Base-by-base conservation (phyloP, 1,140 invertebrate species). In the Caerostris extrusa region DNA sequence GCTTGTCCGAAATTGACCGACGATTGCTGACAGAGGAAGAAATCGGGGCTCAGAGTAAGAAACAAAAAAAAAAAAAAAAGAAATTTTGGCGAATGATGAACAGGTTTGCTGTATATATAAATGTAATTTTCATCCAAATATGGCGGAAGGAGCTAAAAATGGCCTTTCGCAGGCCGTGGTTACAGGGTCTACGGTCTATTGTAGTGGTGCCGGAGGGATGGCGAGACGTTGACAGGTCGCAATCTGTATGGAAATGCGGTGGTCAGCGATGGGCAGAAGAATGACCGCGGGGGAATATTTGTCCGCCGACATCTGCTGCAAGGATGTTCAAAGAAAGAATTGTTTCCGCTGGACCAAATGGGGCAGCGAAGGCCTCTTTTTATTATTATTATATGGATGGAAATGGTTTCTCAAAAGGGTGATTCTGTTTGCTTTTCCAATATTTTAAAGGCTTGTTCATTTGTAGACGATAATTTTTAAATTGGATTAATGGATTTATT, bases 231-330 rank as follows among this genome's bases (percentile, higher is more conserved):
- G 85, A 87, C 85, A 87, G 55, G 85, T 87, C 64, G 85, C 85
- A 87, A 87, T 87, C 85, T 87, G 85, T 87, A 87, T 87, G 85
- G 85, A 87, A 87, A 87, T 87, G 58, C 60, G 50, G 58, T 53
- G 85, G 58, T 87, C 60, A 64, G 58, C 85, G 50, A 50, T 77
- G 10, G 6, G 34, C 71, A 50, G 71, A 64, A 87, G 85, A 64
- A 87, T 64, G 60, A 64, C 85, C 58, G 60, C 57, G 50, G 85
- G 82, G 85, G 55, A 85, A 85, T 34, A 58, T 85, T 85, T 85
- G 82, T 85, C 82, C 55, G 14, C 3, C 56, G 19, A 85, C 82
- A 85, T 85, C 82, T 85, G 82, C 55, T 85, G n/a, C 55, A 6
- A 17, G 14, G 14, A 85, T 12, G 55, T 4, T 55, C 5, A 57